phyloP scores from a whole-genome alignment of 2,888 invertebrate species.

The Acheta domesticus region DNA sequence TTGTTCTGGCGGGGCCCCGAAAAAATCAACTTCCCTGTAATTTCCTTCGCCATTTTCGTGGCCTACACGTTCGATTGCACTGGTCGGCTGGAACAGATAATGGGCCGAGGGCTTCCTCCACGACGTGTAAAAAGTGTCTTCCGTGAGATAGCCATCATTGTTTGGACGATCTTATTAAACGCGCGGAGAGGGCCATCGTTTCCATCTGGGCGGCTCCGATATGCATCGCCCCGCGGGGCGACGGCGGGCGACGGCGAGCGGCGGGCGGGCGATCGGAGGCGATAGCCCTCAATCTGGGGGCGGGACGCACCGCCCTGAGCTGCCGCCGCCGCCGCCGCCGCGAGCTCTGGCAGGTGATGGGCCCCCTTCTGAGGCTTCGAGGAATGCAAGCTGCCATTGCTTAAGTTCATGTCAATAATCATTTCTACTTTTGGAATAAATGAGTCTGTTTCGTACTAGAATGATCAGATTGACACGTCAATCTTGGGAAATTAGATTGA shows the following conservation, averaged over 20 bases:
- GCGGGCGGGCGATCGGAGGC: neutral
- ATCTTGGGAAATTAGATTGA: too few relatives aligned
- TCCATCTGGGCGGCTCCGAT: slow-evolving; percentile 18
- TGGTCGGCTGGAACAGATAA: slow-evolving; percentile 10
- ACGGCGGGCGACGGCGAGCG: neutral
- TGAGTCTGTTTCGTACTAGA: too few relatives aligned
- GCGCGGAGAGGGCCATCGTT: neutral
- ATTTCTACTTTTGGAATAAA: too few relatives aligned
- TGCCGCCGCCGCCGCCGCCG: neutral
- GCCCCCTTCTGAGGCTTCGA: too few relatives aligned
- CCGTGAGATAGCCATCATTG: slow-evolving; percentile 18
- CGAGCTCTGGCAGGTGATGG: too few relatives aligned
- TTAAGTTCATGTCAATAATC: too few relatives aligned
- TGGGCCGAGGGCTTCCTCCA: neutral
- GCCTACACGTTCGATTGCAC: slow-evolving; percentile 1
- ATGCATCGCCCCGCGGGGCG: neutral
- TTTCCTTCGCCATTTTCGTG: slow-evolving; percentile 2
- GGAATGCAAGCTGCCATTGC: too few relatives aligned
- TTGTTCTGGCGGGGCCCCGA: neutral
- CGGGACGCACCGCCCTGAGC: neutral
- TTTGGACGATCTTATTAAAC: slow-evolving; percentile 10
- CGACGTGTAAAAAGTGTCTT: slow-evolving; percentile 18
- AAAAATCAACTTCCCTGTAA: slow-evolving; percentile 18
- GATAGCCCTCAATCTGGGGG: neutral
- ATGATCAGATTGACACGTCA: too few relatives aligned